phyloP scores from a whole-genome alignment of 2,113 vertebrate genomes.

The Oryzias woworae region DNA sequence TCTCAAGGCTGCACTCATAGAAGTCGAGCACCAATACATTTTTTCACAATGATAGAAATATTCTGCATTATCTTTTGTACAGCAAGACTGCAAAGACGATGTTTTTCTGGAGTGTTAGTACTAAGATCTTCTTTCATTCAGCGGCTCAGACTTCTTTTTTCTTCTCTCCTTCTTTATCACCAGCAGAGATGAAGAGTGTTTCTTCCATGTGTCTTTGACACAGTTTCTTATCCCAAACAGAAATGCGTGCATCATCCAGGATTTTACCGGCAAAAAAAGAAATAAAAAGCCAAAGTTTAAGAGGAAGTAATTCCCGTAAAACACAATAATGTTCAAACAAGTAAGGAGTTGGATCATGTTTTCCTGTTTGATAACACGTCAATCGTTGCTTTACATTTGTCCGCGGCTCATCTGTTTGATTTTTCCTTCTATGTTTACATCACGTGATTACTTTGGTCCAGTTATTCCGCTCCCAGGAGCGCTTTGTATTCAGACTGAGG shows the following conservation, averaged over 20 bases:
- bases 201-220: slow-evolving; percentile 19
- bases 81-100: slow-evolving; percentile 33
- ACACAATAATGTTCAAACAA: no score
- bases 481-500: no score
- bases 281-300: background rate
- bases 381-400: no score
- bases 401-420: no score
- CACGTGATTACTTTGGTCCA: no score
- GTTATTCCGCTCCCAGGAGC: no score
- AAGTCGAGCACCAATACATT: slow-evolving; percentile 15
- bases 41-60: slow-evolving; percentile 26
- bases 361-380: no score
- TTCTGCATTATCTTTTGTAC: slow-evolving; percentile 17
- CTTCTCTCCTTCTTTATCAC: slow-evolving; percentile 22
- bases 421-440: no score
- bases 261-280: slow-evolving; percentile 16
- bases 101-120: slow-evolving; percentile 29
- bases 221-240: slow-evolving; percentile 41
- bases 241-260: slow-evolving; percentile 24
- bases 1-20: slow-evolving; percentile 42
- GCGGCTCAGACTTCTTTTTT: slow-evolving; percentile 20
- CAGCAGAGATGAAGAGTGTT: slow-evolving; percentile 9
- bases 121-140: slow-evolving; percentile 40
- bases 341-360: no score
- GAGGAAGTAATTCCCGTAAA: no score